phyloP scores from a whole-genome alignment of 2,888 invertebrate genomes.

The Chymomyza caudatula region DNA sequence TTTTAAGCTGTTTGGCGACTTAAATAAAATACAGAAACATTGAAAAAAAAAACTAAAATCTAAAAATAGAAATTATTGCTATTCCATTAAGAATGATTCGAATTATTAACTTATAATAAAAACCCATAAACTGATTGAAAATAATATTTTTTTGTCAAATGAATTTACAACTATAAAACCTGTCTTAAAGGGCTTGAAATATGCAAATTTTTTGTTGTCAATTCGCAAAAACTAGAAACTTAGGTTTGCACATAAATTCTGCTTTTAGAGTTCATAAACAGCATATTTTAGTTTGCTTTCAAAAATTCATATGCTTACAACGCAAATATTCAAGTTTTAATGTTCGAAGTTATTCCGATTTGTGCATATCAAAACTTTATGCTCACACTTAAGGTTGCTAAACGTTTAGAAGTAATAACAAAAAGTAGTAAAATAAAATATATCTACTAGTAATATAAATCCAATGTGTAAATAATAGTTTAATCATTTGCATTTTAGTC shows the following conservation, averaged over 20 bases:
- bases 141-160: too few relatives aligned
- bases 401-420: too few relatives aligned
- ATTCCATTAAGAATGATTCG: too few relatives aligned
- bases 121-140: too few relatives aligned
- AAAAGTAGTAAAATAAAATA: too few relatives aligned
- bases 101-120: too few relatives aligned
- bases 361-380: background rate
- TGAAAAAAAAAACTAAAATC: too few relatives aligned
- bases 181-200: too few relatives aligned
- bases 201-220: too few relatives aligned
- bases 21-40: too few relatives aligned
- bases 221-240: background rate
- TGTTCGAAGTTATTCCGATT: background rate
- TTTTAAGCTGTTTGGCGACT: too few relatives aligned
- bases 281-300: background rate
- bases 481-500: constrained; percentile 25
- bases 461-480: constrained; percentile 12
- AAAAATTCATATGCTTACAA: background rate
- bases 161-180: background rate
- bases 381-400: background rate
- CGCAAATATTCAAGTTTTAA: background rate
- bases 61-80: too few relatives aligned
- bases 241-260: background rate
- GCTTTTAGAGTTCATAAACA: background rate
- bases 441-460: background rate